phyloP scores from a whole-genome alignment of 2,113 vertebrate genomes.

The Entelurus aequoreus region DNA sequence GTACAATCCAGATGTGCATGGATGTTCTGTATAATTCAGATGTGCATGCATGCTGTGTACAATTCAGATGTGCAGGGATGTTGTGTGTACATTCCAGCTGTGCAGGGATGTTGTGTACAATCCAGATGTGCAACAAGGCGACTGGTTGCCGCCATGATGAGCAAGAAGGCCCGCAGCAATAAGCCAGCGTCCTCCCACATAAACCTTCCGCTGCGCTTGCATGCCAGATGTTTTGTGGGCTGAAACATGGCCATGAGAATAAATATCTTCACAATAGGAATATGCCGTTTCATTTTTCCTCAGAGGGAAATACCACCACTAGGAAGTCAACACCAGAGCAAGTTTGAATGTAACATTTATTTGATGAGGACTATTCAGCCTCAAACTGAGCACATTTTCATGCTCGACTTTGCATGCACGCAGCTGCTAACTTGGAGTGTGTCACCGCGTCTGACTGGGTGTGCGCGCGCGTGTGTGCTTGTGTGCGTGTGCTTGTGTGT shows the following conservation, averaged over 20 bases:
- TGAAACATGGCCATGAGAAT: too few relatives aligned
- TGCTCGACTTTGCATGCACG: constrained; percentile 49
- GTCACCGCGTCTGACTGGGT: constrained; percentile 40
- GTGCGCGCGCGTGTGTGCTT: constrained; percentile 6
- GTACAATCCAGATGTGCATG: too few relatives aligned
- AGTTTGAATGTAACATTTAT: too few relatives aligned
- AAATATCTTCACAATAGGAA: too few relatives aligned
- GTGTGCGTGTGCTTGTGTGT: constrained; percentile 19
- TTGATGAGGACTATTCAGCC: neutral
- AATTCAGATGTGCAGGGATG: too few relatives aligned
- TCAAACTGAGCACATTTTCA: constrained; percentile 59
- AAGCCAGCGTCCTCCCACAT: constrained; percentile 39
- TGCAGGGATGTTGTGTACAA: neutral
- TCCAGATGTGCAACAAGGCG: constrained; percentile 28
- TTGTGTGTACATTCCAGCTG: constrained; percentile 17
- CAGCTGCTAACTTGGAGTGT: constrained; percentile 32
- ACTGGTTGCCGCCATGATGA: constrained; percentile 52
- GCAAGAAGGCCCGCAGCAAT: constrained; percentile 20
- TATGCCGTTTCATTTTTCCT: too few relatives aligned
- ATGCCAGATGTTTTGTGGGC: too few relatives aligned
- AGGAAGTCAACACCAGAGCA: too few relatives aligned
- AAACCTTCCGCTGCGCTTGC: neutral
- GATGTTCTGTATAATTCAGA: too few relatives aligned
- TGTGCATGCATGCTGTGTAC: too few relatives aligned
- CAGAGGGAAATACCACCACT: too few relatives aligned